A percentile compares a stretch with the other conserved stretches of the same genome.
Evolutionary conservation across 1,140 invertebrate species (phyloP).

Genomic region (Conus ventricosus): DNA sequence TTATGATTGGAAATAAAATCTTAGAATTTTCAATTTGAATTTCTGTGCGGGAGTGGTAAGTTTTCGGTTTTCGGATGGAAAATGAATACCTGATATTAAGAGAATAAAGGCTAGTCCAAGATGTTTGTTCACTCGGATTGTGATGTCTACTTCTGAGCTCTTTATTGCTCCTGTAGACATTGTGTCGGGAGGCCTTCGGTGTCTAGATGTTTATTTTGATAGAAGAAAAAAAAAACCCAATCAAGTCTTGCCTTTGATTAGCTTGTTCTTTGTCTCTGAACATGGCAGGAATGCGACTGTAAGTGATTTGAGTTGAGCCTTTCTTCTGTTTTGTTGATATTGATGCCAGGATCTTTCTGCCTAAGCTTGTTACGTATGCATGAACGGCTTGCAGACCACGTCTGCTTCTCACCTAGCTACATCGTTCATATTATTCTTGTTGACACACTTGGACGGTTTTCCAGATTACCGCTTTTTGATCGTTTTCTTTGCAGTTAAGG

Average conservation of each 20-base stretch:
- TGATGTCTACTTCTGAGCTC: neutral
- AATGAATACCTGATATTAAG: too few relatives aligned
- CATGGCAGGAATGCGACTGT: neutral
- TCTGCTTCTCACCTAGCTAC: neutral
- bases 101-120: too few relatives aligned
- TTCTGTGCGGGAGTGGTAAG: too few relatives aligned
- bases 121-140: neutral
- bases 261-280: neutral
- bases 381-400: neutral
- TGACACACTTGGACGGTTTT: neutral
- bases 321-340: neutral
- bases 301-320: neutral
- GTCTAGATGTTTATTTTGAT: neutral
- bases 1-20: too few relatives aligned
- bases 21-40: too few relatives aligned
- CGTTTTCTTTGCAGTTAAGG: neutral
- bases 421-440: neutral
- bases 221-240: neutral
- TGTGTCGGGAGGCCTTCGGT: neutral
- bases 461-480: too few relatives aligned
- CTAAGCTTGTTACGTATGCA: neutral
- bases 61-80: too few relatives aligned
- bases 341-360: constrained; percentile 2
- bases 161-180: neutral
- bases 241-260: neutral